Conservation (phyloP, 2,888 invertebrate genomes). For the Meloe dianella region DNA sequence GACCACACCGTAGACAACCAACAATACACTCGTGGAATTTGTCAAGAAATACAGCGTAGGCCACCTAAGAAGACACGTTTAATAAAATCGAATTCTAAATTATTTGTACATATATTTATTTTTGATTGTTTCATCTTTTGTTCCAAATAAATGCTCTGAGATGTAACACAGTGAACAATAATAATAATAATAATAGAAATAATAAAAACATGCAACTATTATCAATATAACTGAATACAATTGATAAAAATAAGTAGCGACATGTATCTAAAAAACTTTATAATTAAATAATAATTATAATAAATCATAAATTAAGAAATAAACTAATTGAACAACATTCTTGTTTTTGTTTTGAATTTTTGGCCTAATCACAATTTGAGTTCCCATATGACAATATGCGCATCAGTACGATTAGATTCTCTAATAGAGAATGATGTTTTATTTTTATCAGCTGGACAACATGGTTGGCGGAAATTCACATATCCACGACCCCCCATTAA, state of each 20-base stretch:
- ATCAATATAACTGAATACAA: slow-evolving; percentile 45
- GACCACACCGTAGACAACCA: slow-evolving; percentile 15
- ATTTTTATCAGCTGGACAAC: slow-evolving; percentile 65
- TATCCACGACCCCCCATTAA: slow-evolving; percentile 90
- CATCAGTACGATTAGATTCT: slow-evolving; percentile 82
- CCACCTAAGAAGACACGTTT: neutral
- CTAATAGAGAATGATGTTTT: slow-evolving; percentile 62
- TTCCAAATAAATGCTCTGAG: slow-evolving; percentile 45
- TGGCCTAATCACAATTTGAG: slow-evolving; percentile 71
- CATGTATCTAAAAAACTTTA: slow-evolving; percentile 30
- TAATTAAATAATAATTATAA: slow-evolving; percentile 28
- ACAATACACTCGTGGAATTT: slow-evolving; percentile 5
- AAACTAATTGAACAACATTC: slow-evolving; percentile 32
- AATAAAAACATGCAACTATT: slow-evolving; percentile 48
- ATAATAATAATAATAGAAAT: slow-evolving; percentile 50
- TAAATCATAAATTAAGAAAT: slow-evolving; percentile 37
- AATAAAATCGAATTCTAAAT: neutral
- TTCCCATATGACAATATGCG: slow-evolving; percentile 91
- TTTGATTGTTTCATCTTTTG: neutral
- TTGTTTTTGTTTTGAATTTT: slow-evolving; percentile 19
- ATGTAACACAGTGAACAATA: slow-evolving; percentile 53
- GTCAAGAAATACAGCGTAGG: neutral
- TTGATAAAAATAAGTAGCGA: slow-evolving; percentile 45
- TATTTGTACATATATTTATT: slow-evolving; percentile 5
- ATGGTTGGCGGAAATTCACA: slow-evolving; percentile 81